These are phyloP conservation scores for Oenanthe melanoleuca DNA, from an alignment of 2,113 vertebrate genomes.

Conservation along the genomic window DNA sequence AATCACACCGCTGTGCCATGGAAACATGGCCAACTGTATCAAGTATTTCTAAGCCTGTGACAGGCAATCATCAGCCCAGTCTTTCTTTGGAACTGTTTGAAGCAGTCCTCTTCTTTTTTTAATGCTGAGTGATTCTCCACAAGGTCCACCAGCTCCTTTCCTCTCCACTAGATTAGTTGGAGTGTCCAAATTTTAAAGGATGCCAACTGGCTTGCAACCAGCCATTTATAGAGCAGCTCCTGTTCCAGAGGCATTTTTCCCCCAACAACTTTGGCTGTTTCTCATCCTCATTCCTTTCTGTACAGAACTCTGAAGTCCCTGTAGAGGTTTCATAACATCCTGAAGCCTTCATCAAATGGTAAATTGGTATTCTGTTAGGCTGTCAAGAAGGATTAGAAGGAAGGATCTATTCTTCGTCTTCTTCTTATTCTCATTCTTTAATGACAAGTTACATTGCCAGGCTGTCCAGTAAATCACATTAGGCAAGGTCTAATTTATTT, in stretches of 20 bases:
- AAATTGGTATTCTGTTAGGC: conserved; percentile 62
- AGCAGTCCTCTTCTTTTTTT: neutral
- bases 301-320: conserved; percentile 31
- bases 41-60: neutral
- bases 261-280: conserved; percentile 7
- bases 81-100: neutral
- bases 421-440: conserved; percentile 48
- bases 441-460: conserved; percentile 51
- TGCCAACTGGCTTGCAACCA: conserved; percentile 27
- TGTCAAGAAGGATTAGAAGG: conserved; percentile 57
- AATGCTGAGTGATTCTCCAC: neutral
- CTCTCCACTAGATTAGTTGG: neutral
- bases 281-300: conserved; percentile 23
- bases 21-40: neutral
- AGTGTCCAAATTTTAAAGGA: conserved; percentile 13
- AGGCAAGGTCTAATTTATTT: conserved; percentile 54
- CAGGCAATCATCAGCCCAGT: neutral
- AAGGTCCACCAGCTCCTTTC: neutral
- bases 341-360: conserved; percentile 59
- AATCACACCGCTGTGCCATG: neutral
- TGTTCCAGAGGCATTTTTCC: neutral
- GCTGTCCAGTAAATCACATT: conserved; percentile 55
- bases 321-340: conserved; percentile 49
- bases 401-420: conserved; percentile 40
- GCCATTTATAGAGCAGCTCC: neutral